A percentile compares a stretch with the other conserved stretches of the same genome.
Conservation (phyloP, 2,888 invertebrate genomes). For the Coleophora flavipennella region DNA sequence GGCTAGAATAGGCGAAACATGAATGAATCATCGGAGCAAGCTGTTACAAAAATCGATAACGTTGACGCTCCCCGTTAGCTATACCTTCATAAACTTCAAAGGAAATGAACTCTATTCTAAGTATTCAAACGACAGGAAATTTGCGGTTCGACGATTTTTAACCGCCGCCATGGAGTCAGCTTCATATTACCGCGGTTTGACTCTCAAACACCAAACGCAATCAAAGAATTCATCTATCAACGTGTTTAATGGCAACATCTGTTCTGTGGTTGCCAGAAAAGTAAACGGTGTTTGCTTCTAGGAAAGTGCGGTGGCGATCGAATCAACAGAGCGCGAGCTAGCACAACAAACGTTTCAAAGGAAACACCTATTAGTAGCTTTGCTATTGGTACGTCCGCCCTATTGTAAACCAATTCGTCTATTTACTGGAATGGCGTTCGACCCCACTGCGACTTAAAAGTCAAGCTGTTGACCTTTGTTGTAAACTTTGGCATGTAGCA, state of each 20-base stretch:
- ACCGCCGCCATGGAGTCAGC: not conserved
- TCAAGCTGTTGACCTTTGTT: too few species aligned
- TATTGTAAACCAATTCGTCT: conserved; percentile 42
- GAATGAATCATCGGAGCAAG: too few species aligned
- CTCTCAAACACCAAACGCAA: conserved; percentile 1
- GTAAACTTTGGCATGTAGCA: too few species aligned
- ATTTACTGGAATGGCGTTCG: conserved; percentile 23
- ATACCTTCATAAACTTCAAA: too few species aligned
- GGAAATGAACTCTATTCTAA: conserved; percentile 1
- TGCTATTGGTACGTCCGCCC: conserved; percentile 42
- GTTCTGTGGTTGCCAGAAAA: conserved; percentile 14
- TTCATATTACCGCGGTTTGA: too few species aligned
- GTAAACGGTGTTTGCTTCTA: conserved; percentile 27
- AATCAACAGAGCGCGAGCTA: conserved; percentile 33
- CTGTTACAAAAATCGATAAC: too few species aligned
- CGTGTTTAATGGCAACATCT: not conserved
- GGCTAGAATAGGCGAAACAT: too few species aligned
- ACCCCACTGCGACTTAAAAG: not conserved
- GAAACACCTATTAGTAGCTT: conserved; percentile 52
- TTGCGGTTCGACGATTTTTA: conserved; percentile 4
- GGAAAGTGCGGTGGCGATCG: conserved; percentile 28
- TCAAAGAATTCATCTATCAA: conserved; percentile 16
- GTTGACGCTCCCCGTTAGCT: too few species aligned
- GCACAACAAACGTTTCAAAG: conserved; percentile 53
- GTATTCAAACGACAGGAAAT: conserved; percentile 6